Base-by-base conservation (phyloP, 2,113 vertebrate species). In the Rhinogobius similis region DNA sequence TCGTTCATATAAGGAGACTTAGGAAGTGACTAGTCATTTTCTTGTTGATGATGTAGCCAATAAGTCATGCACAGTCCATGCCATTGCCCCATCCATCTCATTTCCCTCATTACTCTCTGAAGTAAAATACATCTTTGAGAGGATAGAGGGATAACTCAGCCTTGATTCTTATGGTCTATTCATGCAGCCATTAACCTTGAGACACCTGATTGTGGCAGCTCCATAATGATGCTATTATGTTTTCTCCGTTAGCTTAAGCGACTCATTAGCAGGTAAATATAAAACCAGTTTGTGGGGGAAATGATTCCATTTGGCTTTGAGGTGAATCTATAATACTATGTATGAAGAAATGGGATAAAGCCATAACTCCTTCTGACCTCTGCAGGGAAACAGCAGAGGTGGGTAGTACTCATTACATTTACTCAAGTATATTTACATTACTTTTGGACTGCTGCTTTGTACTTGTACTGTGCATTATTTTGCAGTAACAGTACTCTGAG, bases 261-360 rank as follows among this genome's bases (percentile, higher is more conserved):
- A 77, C 68, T 81, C 88, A 78, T 91, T 86, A 89, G 78, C 68
- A 79, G 81, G 76, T 85, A 79, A 87, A 88, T 86, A 84, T 74
- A 74, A 76, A 79, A 76, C 62, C 70, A n/a, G 75, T 84, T 82
- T 81, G 55, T 76, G 55, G 65, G 48, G 70, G 67, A 77, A 90
- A 86, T 75, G 24, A 68, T 65, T 79, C 70, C 41, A 75, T 85
- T 88, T 86, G 78, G 75, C 76, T 82, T 55, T 26, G 44, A 68
- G 64, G 38, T 74, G 68, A 82, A 59, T 66, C 79, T 50, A 77
- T 83, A 67, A 84, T 77, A 67, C 81, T 72, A 78, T 73, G 29
- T 38, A 29, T 13, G 70, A 78, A 62, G 56, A 41, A 59, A 64
- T 64, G 39, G 23, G 18, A 59, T 65, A 67, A 64, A 66, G 43